These are phyloP conservation scores for Aplochiton taeniatus DNA, from an alignment of 2,797 vertebrate genomes.

Conservation along the genomic window DNA sequence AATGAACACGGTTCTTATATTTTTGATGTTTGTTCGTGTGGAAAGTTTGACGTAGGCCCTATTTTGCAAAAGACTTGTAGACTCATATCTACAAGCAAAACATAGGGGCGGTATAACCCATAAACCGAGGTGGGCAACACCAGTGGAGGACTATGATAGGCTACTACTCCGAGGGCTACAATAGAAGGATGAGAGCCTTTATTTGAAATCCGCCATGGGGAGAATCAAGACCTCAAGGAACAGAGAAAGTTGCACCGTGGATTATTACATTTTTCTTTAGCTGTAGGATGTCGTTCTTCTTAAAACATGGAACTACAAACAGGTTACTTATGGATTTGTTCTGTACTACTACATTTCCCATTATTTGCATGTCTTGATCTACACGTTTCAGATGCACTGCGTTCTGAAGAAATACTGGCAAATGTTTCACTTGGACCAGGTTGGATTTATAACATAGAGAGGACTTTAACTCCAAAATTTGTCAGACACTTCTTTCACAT, in stretches of 20 bases:
- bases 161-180: too few species aligned
- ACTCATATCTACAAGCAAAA: too few species aligned
- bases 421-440: slow-evolving; percentile 63
- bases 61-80: too few species aligned
- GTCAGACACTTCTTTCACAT: slow-evolving; percentile 36
- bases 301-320: slow-evolving; percentile 52
- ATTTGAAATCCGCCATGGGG: slow-evolving; percentile 12
- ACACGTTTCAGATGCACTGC: slow-evolving; percentile 54
- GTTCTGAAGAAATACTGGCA: slow-evolving; percentile 42
- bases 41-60: too few species aligned
- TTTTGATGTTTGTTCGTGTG: too few species aligned
- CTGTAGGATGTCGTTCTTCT: slow-evolving; percentile 29
- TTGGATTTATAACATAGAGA: slow-evolving; percentile 63
- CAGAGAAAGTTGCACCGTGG: slow-evolving; percentile 10
- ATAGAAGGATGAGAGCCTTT: neutral
- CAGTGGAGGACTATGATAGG: slow-evolving; percentile 50
- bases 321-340: slow-evolving; percentile 50
- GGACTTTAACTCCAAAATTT: slow-evolving; percentile 36
- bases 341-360: slow-evolving; percentile 42
- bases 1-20: too few species aligned
- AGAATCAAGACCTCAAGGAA: slow-evolving; percentile 12
- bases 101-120: too few species aligned
- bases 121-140: slow-evolving; percentile 22
- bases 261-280: slow-evolving; percentile 15
- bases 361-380: slow-evolving; percentile 64